Percentiles rank a stretch among this genome's conserved stretches.
Conservation (phyloP, 2,797 vertebrate species). For the Picus viridis region DNA sequence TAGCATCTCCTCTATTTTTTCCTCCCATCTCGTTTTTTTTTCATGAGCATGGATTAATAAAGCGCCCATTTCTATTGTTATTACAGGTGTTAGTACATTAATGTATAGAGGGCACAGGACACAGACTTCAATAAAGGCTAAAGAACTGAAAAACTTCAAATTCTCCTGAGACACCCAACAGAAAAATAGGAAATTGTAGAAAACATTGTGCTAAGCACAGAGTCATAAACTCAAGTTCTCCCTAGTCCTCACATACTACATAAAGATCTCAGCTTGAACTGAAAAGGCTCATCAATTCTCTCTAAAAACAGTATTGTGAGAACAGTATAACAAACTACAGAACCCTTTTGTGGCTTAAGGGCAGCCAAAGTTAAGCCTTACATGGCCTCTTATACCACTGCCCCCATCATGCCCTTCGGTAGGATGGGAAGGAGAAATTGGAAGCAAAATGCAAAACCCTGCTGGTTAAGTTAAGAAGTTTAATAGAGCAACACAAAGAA, state of each 20-base stretch:
- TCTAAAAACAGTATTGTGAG: background rate
- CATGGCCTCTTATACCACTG: too few relatives aligned
- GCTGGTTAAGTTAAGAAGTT: too few relatives aligned
- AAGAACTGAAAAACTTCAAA: conserved; percentile 20
- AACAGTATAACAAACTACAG: background rate
- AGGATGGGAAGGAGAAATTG: too few relatives aligned
- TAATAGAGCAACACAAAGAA: too few relatives aligned
- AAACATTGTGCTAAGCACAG: background rate
- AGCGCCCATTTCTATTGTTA: conserved; percentile 10
- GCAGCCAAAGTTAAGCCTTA: too few relatives aligned
- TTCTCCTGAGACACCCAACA: background rate
- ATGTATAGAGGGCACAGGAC: conserved; percentile 13
- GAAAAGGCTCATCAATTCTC: background rate
- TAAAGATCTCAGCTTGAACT: background rate
- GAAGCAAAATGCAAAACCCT: too few relatives aligned
- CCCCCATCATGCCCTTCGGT: too few relatives aligned
- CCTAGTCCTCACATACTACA: background rate
- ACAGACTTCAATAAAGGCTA: conserved; percentile 2
- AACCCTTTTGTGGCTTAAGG: background rate
- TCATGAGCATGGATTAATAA: conserved; percentile 18
- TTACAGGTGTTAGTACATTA: conserved; percentile 12
- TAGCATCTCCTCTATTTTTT: background rate
- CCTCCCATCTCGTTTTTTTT: background rate
- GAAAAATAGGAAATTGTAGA: conserved; percentile 16
- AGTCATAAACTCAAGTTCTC: background rate